Evolutionary conservation across 2,888 invertebrate genomes (phyloP).

Genomic region (Brachylomia viminalis): DNA sequence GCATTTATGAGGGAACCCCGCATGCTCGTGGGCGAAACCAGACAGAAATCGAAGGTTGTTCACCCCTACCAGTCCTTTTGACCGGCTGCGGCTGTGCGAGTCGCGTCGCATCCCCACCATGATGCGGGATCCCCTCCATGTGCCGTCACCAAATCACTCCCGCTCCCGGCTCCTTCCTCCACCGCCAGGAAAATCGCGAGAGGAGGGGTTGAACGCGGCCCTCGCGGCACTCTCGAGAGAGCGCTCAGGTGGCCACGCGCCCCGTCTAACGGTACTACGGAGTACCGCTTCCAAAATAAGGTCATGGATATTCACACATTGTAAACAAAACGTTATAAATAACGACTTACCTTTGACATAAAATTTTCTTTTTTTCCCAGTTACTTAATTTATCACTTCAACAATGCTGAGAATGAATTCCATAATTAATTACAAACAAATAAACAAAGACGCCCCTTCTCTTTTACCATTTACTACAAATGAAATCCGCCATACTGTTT

Average conservation of each 20-base stretch:
- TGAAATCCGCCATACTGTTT: conserved; percentile 87
- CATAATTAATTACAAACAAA: conserved; percentile 66
- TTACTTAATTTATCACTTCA: conserved; percentile 51
- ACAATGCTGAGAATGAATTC: conserved; percentile 54
- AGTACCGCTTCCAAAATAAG: conserved; percentile 89
- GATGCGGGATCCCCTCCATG: conserved; percentile 90
- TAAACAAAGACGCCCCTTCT: conserved; percentile 75
- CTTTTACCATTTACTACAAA: conserved; percentile 82
- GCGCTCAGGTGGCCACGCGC: conserved; percentile 85
- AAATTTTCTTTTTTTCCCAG: conserved; percentile 46
- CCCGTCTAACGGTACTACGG: conserved; percentile 86
- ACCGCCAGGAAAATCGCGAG: conserved; percentile 87
- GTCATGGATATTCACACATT: conserved; percentile 86
- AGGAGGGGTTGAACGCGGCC: conserved; percentile 88
- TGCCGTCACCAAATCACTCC: conserved; percentile 88
- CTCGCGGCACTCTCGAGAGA: conserved; percentile 81
- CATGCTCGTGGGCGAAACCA: conserved; percentile 80
- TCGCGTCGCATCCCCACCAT: conserved; percentile 89
- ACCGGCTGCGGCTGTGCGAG: conserved; percentile 80
- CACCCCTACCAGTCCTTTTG: conserved; percentile 89
- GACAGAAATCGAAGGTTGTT: conserved; percentile 86
- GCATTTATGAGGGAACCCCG: conserved; percentile 71
- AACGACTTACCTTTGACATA: conserved; percentile 74
- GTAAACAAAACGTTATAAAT: conserved; percentile 74
- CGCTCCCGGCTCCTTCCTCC: conserved; percentile 90